These are phyloP conservation scores for Burhinus oedicnemus DNA, from an alignment of 2,113 vertebrate genomes.

Conservation along the genomic window DNA sequence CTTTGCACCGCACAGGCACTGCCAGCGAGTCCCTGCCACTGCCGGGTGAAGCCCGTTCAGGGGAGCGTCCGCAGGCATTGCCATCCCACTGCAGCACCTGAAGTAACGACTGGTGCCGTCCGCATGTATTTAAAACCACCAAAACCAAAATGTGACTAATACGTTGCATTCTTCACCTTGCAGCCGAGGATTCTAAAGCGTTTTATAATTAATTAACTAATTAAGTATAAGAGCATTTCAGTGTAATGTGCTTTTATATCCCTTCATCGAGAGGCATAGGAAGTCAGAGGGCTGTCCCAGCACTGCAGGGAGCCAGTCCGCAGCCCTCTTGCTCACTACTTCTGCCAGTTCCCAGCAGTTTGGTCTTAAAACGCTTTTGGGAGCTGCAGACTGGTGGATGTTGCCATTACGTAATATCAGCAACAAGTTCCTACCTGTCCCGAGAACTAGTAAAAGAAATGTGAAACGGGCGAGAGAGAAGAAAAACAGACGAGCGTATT, in stretches of 20 bases:
- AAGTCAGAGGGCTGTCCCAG: background rate
- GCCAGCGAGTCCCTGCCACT: background rate
- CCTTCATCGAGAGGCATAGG: background rate
- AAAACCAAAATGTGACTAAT: background rate
- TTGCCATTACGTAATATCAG: background rate
- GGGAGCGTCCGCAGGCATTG: background rate
- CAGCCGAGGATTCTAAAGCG: background rate
- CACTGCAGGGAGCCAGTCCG: background rate
- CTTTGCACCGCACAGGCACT: background rate
- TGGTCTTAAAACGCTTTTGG: background rate
- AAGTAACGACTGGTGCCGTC: background rate
- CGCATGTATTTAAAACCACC: background rate
- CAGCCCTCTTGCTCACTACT: background rate
- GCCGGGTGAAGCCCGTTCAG: background rate
- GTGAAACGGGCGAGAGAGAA: background rate
- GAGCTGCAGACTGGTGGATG: background rate
- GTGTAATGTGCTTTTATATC: background rate
- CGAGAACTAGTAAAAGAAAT: background rate
- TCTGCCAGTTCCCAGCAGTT: background rate
- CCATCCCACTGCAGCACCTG: background rate
- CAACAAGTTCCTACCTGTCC: background rate
- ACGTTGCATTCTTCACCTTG: background rate
- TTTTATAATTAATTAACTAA: constrained; percentile 40
- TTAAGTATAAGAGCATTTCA: background rate
- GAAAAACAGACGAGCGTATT: accelerated